Conservation (phyloP, 2,888 invertebrate species). For the Thyatira batis region DNA sequence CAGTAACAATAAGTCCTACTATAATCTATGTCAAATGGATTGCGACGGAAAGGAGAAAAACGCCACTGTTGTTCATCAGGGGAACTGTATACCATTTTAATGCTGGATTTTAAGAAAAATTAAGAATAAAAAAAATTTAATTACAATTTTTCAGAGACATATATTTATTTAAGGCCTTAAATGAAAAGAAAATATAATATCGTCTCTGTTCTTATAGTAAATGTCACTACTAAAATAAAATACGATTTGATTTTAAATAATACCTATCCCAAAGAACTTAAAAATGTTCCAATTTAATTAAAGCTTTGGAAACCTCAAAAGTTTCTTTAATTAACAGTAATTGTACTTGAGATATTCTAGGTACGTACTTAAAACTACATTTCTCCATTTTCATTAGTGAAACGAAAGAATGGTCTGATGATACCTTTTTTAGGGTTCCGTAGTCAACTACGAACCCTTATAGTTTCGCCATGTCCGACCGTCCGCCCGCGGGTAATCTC, state of each 20-base stretch:
- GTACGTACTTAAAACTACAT: conserved; percentile 24
- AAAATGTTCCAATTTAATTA: conserved; percentile 16
- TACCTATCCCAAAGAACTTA: conserved; percentile 16
- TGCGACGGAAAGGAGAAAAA: conserved; percentile 32
- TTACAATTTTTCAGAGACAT: no score
- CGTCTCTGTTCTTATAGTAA: no score
- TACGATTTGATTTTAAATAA: no score
- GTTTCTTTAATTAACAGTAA: conserved; percentile 22
- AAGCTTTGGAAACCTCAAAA: conserved; percentile 20
- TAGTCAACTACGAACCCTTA: no score
- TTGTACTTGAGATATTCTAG: neutral
- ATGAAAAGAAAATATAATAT: no score
- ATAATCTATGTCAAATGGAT: conserved; percentile 53
- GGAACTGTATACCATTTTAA: conserved; percentile 60
- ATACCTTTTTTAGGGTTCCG: no score
- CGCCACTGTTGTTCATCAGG: conserved; percentile 43
- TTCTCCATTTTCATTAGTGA: conserved; percentile 17
- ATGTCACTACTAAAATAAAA: no score
- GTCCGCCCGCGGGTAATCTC: no score
- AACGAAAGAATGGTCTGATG: conserved; percentile 14
- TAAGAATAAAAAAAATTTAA: no score
- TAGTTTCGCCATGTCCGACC: no score
- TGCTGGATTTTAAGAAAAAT: no score
- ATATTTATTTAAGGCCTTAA: no score
- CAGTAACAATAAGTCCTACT: conserved; percentile 52